Conservation (phyloP, 2,113 vertebrate genomes). For the Physeter macrocephalus region DNA sequence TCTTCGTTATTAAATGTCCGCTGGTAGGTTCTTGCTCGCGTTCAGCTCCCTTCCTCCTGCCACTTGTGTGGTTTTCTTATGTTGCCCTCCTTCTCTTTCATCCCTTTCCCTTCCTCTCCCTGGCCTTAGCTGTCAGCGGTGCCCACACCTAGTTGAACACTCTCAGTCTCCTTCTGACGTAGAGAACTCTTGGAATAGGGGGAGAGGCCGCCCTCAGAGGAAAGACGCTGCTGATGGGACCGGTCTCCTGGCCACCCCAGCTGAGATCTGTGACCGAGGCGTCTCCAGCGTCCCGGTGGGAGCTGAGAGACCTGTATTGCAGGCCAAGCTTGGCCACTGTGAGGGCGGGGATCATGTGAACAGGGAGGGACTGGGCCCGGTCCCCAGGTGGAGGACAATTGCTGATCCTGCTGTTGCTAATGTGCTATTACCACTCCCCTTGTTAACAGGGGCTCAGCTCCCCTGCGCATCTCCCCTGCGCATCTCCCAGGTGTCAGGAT, state of each 20-base stretch:
- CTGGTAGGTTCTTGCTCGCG: neutral
- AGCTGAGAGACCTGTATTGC: neutral
- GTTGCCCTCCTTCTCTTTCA: neutral
- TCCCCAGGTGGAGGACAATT: neutral
- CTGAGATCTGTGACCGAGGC: neutral
- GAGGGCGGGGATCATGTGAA: neutral
- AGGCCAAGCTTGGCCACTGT: neutral
- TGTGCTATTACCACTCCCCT: neutral
- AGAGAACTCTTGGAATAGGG: neutral
- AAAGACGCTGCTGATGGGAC: neutral
- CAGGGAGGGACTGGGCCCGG: neutral
- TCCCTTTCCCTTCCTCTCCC: neutral
- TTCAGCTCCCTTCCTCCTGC: neutral
- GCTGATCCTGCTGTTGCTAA: neutral
- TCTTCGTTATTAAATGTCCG: neutral
- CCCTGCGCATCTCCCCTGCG: neutral
- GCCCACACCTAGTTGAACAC: neutral
- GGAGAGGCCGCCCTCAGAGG: neutral
- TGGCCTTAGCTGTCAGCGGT: neutral
- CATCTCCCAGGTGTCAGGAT: neutral
- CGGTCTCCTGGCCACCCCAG: neutral
- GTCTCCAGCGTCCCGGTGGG: neutral
- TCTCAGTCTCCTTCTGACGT: neutral
- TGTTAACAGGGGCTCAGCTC: neutral
- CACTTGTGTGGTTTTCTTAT: neutral